A percentile compares a stretch with the other conserved stretches of the same genome.
phyloP scores from a whole-genome alignment of 1,140 invertebrate species.

The Drosophila truncata region DNA sequence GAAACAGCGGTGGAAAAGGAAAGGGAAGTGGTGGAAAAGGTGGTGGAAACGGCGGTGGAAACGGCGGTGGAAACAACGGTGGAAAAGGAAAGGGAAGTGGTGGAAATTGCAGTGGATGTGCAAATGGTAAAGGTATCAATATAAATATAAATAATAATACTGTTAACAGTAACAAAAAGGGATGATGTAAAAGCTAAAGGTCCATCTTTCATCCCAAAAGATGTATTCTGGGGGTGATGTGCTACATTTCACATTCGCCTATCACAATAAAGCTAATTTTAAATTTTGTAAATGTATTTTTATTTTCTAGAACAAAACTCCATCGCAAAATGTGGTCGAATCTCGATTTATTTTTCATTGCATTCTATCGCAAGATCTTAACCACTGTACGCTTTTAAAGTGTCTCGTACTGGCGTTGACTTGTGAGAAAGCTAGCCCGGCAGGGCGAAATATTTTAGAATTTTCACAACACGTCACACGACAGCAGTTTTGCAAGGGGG shows the following conservation, averaged over 20 bases:
- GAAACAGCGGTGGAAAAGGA: too few relatives aligned
- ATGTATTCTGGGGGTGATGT: not conserved
- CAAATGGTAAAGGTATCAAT: too few relatives aligned
- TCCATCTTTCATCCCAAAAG: not conserved
- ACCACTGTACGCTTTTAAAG: slow-evolving; percentile 56
- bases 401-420: slow-evolving; percentile 77
- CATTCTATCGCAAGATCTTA: not conserved
- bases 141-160: too few relatives aligned
- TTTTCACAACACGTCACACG: slow-evolving; percentile 79
- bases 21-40: too few relatives aligned
- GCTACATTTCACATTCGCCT: not conserved
- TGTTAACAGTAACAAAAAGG: not conserved
- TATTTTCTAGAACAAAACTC: too few relatives aligned
- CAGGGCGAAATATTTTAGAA: slow-evolving; percentile 75
- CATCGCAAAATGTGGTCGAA: not conserved
- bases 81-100: too few relatives aligned
- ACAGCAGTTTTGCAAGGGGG: slow-evolving; percentile 35
- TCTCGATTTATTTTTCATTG: not conserved
- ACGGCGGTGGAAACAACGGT: too few relatives aligned
- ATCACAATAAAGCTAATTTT: not conserved
- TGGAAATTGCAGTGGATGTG: too few relatives aligned
- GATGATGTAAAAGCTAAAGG: not conserved
- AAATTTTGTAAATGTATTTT: too few relatives aligned
- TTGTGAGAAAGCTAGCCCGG: slow-evolving; percentile 69
- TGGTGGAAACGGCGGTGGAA: too few relatives aligned